Evolutionary conservation across 2,113 vertebrate genomes (phyloP).

Genomic region (Megaceryle torquata): DNA sequence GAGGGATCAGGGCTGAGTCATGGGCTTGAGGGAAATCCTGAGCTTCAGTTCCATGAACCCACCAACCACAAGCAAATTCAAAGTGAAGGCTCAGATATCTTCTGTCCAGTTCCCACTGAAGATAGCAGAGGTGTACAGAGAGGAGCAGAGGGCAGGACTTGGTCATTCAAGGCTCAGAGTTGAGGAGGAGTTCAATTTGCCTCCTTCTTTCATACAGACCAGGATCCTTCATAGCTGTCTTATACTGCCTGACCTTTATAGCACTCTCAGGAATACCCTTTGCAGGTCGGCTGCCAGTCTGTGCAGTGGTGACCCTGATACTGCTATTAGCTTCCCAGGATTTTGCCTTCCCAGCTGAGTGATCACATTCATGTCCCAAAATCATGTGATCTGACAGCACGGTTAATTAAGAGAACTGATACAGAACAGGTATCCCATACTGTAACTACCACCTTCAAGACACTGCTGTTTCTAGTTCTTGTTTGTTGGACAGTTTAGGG

Average conservation of each 20-base stretch:
- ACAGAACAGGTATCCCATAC: not conserved
- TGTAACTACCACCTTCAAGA: not conserved
- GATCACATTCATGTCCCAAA: not conserved
- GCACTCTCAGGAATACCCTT: not conserved
- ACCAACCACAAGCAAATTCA: not conserved
- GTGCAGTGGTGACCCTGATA: not conserved
- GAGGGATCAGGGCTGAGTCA: not conserved
- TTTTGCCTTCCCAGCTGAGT: not conserved
- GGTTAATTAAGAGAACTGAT: not conserved
- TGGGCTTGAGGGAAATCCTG: not conserved
- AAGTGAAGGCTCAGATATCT: not conserved
- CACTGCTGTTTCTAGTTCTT: not conserved
- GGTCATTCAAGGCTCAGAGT: not conserved
- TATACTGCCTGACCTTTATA: accelerated
- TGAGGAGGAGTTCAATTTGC: not conserved
- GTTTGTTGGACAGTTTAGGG: not conserved
- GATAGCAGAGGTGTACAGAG: not conserved
- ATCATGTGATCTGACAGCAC: not conserved
- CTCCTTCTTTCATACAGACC: not conserved
- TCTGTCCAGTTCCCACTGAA: not conserved
- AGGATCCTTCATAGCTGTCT: not conserved
- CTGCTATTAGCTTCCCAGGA: not conserved
- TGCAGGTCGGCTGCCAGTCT: accelerated
- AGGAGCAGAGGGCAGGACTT: not conserved
- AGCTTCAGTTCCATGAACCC: not conserved